Percentiles rank a stretch among this genome's conserved stretches.
These are phyloP conservation scores for Limenitis camilla DNA, from an alignment of 2,888 invertebrate species.

Conservation along the genomic window DNA sequence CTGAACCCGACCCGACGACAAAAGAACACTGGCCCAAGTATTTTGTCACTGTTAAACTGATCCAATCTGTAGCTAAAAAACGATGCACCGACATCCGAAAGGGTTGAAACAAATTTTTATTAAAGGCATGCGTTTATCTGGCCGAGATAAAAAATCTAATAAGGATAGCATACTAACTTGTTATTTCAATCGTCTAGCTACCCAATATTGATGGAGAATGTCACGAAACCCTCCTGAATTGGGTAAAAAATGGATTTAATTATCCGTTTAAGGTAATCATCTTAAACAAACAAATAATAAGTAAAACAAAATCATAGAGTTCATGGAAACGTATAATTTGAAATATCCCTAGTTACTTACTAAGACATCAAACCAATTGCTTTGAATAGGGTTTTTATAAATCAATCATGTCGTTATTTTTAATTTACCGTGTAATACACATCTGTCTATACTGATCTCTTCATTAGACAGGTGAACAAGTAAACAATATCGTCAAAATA, in stretches of 20 bases:
- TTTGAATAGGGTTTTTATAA: slow-evolving; percentile 53
- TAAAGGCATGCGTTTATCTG: slow-evolving; percentile 51
- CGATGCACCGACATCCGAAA: slow-evolving; percentile 42
- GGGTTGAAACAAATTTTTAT: slow-evolving; percentile 59
- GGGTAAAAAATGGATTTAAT: slow-evolving; percentile 15
- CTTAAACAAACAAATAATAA: slow-evolving; percentile 17
- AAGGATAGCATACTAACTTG: slow-evolving; percentile 35
- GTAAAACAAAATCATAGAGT: slow-evolving; percentile 36
- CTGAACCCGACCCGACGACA: slow-evolving; percentile 57
- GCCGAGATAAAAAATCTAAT: slow-evolving; percentile 45
- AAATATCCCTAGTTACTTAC: slow-evolving; percentile 43
- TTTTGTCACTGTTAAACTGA: slow-evolving; percentile 72
- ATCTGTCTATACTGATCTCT: slow-evolving; percentile 36
- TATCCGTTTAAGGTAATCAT: slow-evolving; percentile 6
- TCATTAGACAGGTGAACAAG: slow-evolving; percentile 17
- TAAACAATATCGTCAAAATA: neutral
- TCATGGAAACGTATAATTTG: slow-evolving; percentile 55
- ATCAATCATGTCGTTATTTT: slow-evolving; percentile 62
- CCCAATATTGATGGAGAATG: slow-evolving; percentile 51
- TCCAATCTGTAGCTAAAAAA: slow-evolving; percentile 62
- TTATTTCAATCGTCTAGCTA: slow-evolving; percentile 46
- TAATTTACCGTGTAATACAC: slow-evolving; percentile 48
- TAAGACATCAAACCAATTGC: slow-evolving; percentile 63
- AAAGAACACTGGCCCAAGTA: slow-evolving; percentile 60
- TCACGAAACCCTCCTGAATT: slow-evolving; percentile 41